These are phyloP conservation scores for Cyanocitta stelleri DNA, from an alignment of 2,113 vertebrate genomes.

Conservation along the genomic window DNA sequence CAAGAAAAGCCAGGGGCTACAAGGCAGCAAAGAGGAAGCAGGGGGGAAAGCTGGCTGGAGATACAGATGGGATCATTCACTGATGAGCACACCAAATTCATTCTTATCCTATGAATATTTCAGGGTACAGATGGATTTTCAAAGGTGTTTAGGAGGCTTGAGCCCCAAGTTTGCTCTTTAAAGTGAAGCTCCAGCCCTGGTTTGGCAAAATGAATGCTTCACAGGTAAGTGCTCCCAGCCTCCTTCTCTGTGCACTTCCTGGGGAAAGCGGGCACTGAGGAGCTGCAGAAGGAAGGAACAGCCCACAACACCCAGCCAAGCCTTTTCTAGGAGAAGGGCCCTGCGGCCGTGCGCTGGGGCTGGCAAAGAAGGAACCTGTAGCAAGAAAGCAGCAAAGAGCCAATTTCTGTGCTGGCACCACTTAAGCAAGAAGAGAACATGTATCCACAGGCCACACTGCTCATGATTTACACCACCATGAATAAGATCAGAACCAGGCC, in stretches of 20 bases:
- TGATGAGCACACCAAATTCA: neutral
- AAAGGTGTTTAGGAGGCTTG: neutral
- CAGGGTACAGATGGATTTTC: neutral
- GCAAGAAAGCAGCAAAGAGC: neutral
- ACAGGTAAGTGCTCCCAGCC: neutral
- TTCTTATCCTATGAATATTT: neutral
- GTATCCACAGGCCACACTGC: neutral
- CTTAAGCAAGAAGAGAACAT: neutral
- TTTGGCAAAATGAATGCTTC: neutral
- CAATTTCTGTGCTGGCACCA: neutral
- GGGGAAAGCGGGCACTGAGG: neutral
- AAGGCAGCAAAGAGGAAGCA: neutral
- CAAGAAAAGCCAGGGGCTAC: neutral
- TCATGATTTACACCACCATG: neutral
- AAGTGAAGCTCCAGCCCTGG: neutral
- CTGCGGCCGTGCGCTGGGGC: fast-evolving
- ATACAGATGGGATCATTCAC: neutral
- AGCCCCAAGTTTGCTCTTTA: neutral
- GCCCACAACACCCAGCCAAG: neutral
- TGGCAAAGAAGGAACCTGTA: neutral
- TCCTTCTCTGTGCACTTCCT: neutral
- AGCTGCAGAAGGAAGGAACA: neutral
- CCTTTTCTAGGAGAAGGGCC: neutral
- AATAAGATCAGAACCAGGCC: neutral
- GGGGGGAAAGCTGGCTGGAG: neutral